Base-by-base conservation (phyloP, 1,140 invertebrate species). In the Lepidurus arcticus region DNA sequence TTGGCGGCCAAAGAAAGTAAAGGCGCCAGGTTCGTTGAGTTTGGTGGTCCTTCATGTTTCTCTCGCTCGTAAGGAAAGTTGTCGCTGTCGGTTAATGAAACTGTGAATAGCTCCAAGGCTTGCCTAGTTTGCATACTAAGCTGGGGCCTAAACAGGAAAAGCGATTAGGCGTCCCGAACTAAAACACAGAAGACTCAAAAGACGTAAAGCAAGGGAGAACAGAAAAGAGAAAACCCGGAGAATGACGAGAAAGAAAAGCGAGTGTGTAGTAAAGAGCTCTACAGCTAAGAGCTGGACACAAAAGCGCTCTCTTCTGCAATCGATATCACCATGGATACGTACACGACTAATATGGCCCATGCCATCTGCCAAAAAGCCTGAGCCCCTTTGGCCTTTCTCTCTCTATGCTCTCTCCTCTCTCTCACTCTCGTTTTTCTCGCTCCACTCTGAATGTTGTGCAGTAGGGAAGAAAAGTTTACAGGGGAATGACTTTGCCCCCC, bases 401-500 rank as follows among this genome's bases (percentile, higher is more conserved):
- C 73, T 44, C 24, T 74, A 13, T 80, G 5, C 53, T 79, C n/a
- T 65, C 42, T 80, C 73, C 42, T 80, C 73, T 44, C n/a, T 76
- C 34, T 80, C 73, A 0, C 53, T 9, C 43, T 8, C 75, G 24
- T 78, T 53, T 44, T 3, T 79, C 78, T 76, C 34, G 21, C 44
- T 79, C 44, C 65, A 79, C 78, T 79, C 2, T 43, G 42, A 47
- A 45, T 77, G 44, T 44, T 42, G 42, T 77, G 44, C 44, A 16
- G 5, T 7, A 43, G 16, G n/a, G 44, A 13, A n/a, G 26, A 34
- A 34, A 34, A 34, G 34, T 34, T 34, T 34, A 34, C 2, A 34
- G 34, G 34, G 34, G 34, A 34, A 34, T 34, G 34, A 34, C 34
- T 34, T 26, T 34, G 34, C 34, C 34, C 34, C 34, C 34, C 4